Evolutionary conservation across 1,140 invertebrate species (phyloP).

Genomic region (Andricus grossulariae): DNA sequence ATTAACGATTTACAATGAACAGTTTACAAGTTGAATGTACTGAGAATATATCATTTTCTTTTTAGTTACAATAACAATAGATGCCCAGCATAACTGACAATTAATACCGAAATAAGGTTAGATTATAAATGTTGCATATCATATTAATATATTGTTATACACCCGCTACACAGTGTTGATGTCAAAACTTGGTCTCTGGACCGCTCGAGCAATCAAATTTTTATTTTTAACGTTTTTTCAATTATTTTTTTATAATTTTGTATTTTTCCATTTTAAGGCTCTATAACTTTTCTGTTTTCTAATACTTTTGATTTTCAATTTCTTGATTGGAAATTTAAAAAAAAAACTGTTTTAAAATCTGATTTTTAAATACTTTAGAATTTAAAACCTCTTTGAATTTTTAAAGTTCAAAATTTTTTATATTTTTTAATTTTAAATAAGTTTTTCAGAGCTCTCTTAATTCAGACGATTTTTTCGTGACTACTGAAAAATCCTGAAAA

Average conservation of each 20-base stretch:
- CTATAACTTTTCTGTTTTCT: too few species aligned
- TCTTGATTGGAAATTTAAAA: too few species aligned
- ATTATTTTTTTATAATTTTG: neutral
- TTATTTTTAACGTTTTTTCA: neutral
- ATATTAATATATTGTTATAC: slow-evolving; percentile 77
- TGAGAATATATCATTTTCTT: slow-evolving; percentile 53
- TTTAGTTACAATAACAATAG: slow-evolving; percentile 66
- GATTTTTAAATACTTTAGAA: too few species aligned
- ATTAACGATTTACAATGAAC: too few species aligned
- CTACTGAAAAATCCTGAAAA: too few species aligned
- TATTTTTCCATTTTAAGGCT: neutral
- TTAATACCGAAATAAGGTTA: slow-evolving; percentile 74
- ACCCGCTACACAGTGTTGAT: slow-evolving; percentile 66
- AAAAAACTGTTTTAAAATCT: too few species aligned
- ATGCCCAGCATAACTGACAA: slow-evolving; percentile 74
- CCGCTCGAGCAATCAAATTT: slow-evolving; percentile 9
- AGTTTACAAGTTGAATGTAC: slow-evolving; percentile 54
- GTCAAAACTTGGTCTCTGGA: slow-evolving; percentile 43
- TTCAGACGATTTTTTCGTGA: too few species aligned
- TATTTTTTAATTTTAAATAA: too few species aligned
- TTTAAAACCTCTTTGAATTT: too few species aligned
- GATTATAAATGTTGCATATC: slow-evolving; percentile 77
- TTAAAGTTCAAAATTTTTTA: too few species aligned
- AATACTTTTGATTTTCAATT: too few species aligned
- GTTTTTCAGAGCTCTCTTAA: too few species aligned